Percentiles rank a stretch among this genome's conserved stretches.
These are phyloP conservation scores for Endotricha flammealis DNA, from an alignment of 2,888 invertebrate species.

Conservation along the genomic window DNA sequence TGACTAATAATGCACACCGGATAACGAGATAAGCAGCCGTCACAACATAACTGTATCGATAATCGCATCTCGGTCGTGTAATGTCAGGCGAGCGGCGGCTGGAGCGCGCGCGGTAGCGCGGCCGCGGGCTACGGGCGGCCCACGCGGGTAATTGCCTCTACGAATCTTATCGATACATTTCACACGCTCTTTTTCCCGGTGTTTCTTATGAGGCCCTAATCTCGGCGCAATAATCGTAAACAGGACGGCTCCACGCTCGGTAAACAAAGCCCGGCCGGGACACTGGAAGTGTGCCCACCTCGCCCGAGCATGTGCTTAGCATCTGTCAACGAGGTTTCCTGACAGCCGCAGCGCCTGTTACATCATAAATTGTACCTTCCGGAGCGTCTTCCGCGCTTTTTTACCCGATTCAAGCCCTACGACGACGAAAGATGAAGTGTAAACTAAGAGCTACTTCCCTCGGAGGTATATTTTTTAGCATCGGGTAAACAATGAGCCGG, in stretches of 20 bases:
- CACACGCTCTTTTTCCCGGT: slow-evolving; percentile 8
- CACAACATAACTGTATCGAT: slow-evolving; percentile 69
- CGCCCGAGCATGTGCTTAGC: slow-evolving; percentile 60
- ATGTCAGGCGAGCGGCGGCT: slow-evolving; percentile 38
- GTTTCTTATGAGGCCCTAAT: neutral
- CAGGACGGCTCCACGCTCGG: slow-evolving; percentile 15
- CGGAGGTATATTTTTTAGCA: slow-evolving; percentile 59
- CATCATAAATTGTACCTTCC: slow-evolving; percentile 74
- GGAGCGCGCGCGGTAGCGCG: slow-evolving; percentile 50
- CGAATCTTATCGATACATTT: slow-evolving; percentile 41
- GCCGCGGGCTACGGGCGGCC: slow-evolving; percentile 41
- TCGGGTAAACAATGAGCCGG: slow-evolving; percentile 59
- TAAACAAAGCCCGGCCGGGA: slow-evolving; percentile 54
- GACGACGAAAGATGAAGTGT: slow-evolving; percentile 62
- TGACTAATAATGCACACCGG: slow-evolving; percentile 50
- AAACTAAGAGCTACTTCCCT: slow-evolving; percentile 67
- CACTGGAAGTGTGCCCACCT: slow-evolving; percentile 59
- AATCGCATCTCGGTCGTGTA: slow-evolving; percentile 63
- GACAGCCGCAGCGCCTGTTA: slow-evolving; percentile 53
- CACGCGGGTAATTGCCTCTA: slow-evolving; percentile 51
- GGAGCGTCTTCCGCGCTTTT: slow-evolving; percentile 70
- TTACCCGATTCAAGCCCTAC: slow-evolving; percentile 57
- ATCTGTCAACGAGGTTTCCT: slow-evolving; percentile 73
- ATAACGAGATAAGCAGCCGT: slow-evolving; percentile 57
- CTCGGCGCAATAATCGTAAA: slow-evolving; percentile 10